phyloP scores from a whole-genome alignment of 2,113 vertebrate species.

The Herpetotheres cachinnans region DNA sequence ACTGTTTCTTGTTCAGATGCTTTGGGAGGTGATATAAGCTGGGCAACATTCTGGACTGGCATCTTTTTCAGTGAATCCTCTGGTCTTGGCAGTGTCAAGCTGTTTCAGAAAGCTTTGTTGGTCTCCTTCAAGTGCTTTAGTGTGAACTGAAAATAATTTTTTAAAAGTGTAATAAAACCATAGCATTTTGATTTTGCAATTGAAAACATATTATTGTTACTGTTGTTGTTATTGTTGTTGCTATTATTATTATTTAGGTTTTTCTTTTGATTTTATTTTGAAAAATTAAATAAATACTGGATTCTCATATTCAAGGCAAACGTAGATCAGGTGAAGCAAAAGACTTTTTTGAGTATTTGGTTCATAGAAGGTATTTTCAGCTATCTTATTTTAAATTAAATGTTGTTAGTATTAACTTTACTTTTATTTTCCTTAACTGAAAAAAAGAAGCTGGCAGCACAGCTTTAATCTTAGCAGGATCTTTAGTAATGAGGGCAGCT shows the following conservation, averaged over 20 bases:
- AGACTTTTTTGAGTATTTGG: neutral
- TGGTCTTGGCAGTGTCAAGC: neutral
- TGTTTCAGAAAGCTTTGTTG: neutral
- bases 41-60: neutral
- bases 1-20: neutral
- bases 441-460: neutral
- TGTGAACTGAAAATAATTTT: neutral
- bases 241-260: neutral
- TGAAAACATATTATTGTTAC: neutral
- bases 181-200: neutral
- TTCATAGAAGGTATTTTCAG: neutral
- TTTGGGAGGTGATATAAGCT: neutral
- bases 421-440: neutral
- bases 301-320: neutral
- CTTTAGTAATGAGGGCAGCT: conserved; percentile 29
- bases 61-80: neutral
- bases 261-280: neutral
- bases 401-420: neutral
- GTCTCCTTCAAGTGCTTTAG: neutral
- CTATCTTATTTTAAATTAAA: neutral
- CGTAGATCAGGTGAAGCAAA: neutral
- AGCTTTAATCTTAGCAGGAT: neutral
- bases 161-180: neutral
- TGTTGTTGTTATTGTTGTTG: neutral
- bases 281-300: neutral